Evolutionary conservation across 2,113 vertebrate species (phyloP), one percentile per base, ranked within the genome.

Genomic region (Coregonus clupeaformis): DNA sequence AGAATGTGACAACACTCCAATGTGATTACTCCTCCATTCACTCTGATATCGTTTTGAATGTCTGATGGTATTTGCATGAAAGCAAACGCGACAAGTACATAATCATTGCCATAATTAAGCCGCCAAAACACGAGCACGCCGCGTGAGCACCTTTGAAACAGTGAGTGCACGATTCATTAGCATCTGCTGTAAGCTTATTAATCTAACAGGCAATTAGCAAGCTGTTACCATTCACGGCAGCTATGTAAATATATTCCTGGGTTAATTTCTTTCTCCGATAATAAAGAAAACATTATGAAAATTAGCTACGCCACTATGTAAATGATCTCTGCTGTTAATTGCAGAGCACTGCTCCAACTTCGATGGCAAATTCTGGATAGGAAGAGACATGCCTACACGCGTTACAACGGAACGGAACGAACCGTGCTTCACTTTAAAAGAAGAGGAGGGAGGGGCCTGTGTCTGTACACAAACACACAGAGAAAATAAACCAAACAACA

Each of bases 211-310:
- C 94, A 96, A 96, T 96, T 96, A 96, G 94, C 95, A 96, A 96
- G 94, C 95, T 95, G 95, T 95, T 96, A 94, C 94, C 94, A 92
- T 95, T 95, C 94, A 92, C 93, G 92, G 91, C 94, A 93, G 90
- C 91, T 94, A 94, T 95, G 94, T 95, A 96, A 96, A 96, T 96
- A 95, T 95, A 95, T 95, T 96, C 93, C 94, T 95, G 93, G 93
- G 94, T 94, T 95, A 95, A 95, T 96, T 96, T 95, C 94, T 95
- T 95, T 94, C 94, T 94, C 93, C 94, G 94, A 96, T 96, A 98
- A 98, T 98, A 97, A 97, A 97, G 95, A 95, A 95, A 98, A 96
- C 96, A 97, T 98, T 98, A 98, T 97, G 95, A 98, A 98, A 98
- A 98, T 98, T 92, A 96, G 96, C 96, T 96, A 92, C 92, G 95